phyloP scores from a whole-genome alignment of 1,140 invertebrate genomes.

The Wiebesia pumilae region DNA sequence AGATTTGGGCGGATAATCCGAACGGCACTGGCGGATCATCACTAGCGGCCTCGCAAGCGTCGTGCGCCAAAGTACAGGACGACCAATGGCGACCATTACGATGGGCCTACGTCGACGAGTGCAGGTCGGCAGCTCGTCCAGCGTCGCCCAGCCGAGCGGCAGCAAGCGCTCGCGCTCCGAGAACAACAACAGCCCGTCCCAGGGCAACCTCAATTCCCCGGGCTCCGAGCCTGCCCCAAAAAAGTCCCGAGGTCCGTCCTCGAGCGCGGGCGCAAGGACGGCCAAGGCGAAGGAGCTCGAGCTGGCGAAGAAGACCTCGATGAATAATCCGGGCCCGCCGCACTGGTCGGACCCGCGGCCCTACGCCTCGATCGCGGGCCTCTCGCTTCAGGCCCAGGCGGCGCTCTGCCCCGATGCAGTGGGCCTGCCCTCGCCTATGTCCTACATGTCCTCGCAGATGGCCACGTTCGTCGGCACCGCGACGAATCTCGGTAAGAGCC shows the following conservation, averaged over 20 bases:
- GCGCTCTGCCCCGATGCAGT: constrained; percentile 61
- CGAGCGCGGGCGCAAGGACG: constrained; percentile 47
- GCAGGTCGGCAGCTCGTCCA: constrained; percentile 59
- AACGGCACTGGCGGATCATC: not conserved
- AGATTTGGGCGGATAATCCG: not conserved
- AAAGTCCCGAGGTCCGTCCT: constrained; percentile 60
- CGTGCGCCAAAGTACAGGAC: not conserved
- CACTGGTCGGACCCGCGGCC: constrained; percentile 36
- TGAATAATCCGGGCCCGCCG: constrained; percentile 49
- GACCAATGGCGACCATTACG: constrained; percentile 69
- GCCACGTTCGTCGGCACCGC: constrained; percentile 73
- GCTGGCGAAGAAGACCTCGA: constrained; percentile 54
- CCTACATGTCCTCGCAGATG: constrained; percentile 72
- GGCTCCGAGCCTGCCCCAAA: constrained; percentile 65
- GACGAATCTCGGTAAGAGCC: constrained; percentile 72
- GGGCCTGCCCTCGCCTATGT: constrained; percentile 66
- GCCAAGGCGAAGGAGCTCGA: constrained; percentile 55
- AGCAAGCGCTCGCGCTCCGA: constrained; percentile 71
- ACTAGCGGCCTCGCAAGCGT: not conserved
- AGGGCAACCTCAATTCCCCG: constrained; percentile 72
- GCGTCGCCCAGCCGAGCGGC: constrained; percentile 53
- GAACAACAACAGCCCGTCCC: constrained; percentile 74
- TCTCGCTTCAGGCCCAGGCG: constrained; percentile 56
- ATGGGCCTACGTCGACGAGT: constrained; percentile 73
- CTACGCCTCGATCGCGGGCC: constrained; percentile 47